Percentiles rank a stretch among this genome's conserved stretches.
Evolutionary conservation across 2,113 vertebrate genomes (phyloP).

Genomic region (Xenopus tropicalis): UCB_Xtro_10.0 CM004445.2:102959501-102960000

Average conservation of each 20-base stretch:
- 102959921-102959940: neutral
- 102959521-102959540: too few species aligned
- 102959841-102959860: constrained; percentile 49
- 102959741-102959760: constrained; percentile 57
- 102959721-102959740: constrained; percentile 47
- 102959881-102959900: constrained; percentile 46
- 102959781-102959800: constrained; percentile 57
- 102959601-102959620: constrained; percentile 2
- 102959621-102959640: constrained; percentile 25
- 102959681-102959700: constrained; percentile 31
- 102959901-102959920: constrained; percentile 32
- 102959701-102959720: constrained; percentile 43
- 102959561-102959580: neutral
- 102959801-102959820: constrained; percentile 51
- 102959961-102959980: neutral
- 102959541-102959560: neutral
- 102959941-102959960: neutral
- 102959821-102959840: constrained; percentile 57
- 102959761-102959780: constrained; percentile 54
- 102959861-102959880: constrained; percentile 22
- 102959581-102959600: neutral
- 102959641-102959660: constrained; percentile 10
- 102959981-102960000: too few species aligned
- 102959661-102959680: constrained; percentile 11
- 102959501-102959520: too few species aligned